Evolutionary conservation across 2,113 vertebrate genomes (phyloP), one percentile per base, ranked within the genome.

Genomic region (Paramisgurnus dabryanus): DNA sequence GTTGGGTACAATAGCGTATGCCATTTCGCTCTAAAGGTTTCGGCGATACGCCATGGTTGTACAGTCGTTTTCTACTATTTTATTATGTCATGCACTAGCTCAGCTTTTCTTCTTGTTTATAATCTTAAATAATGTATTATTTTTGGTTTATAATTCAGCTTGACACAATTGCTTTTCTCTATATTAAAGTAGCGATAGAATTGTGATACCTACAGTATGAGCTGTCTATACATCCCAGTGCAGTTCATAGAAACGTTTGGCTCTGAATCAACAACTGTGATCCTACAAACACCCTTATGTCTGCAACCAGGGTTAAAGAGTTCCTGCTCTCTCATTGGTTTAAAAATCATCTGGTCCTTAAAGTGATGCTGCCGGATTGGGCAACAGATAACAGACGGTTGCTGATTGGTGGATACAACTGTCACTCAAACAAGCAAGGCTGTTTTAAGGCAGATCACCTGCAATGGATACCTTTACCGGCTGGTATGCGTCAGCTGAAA

Each of bases 391-490:
- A 65, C 34, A 65, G 41, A 58, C 50, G 53, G 17, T 47, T 78
- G 22, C 69, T 61, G 70, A 60, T 11, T 53, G 61, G 58, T 40
- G 10, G 41, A 53, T n/a, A 5, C 17, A 66, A 57, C 27, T 73
- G 78, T 7, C 18, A 64, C 3, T 80, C 67, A 64, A 39, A 12
- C 4, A 43, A 65, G 40, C 57, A 67, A 34, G 39, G 63, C 5
- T 64, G 64, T 53, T 65, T 39, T 64, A 64, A 71, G 57, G 77
- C 67, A 79, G 45, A 41, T 41, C 10, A 47, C 15, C 39, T 15
- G 40, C 69, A 63, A 63, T 43, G 43, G 61, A 79, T n/a, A 69
- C 18, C 27, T 79, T 74, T 47, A 74, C 64, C 55, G 55, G 60
- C 55, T 67, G 61, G 70, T 50, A 34, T 4, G 57, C 6, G 4